A percentile compares a stretch with the other conserved stretches of the same genome.
Conservation (phyloP, 2,113 vertebrate species). For the Plecotus auritus region DNA sequence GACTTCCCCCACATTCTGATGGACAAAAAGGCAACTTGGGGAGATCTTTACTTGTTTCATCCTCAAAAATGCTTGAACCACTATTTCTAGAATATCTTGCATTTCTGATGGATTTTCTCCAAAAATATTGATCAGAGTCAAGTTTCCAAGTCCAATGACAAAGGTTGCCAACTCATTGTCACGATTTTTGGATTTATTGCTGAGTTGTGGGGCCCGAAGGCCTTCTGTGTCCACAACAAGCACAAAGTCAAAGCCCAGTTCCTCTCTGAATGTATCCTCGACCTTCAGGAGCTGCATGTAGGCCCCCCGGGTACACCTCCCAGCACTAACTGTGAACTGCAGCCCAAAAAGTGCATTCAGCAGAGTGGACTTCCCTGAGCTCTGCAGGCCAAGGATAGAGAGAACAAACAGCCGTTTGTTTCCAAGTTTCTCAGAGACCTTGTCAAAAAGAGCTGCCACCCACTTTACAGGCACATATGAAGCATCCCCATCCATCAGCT, state of each 20-base stretch:
- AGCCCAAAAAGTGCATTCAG: constrained; percentile 81
- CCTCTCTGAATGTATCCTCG: constrained; percentile 33
- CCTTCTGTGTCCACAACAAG: constrained; percentile 80
- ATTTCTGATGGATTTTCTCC: constrained; percentile 81
- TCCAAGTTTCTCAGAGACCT: constrained; percentile 77
- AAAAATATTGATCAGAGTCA: constrained; percentile 79
- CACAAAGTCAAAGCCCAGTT: constrained; percentile 73
- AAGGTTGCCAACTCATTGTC: constrained; percentile 81
- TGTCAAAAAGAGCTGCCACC: constrained; percentile 82
- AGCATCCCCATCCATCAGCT: constrained; percentile 59
- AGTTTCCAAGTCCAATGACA: constrained; percentile 76
- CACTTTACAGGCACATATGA: constrained; percentile 83
- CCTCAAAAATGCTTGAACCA: constrained; percentile 77
- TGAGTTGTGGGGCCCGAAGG: constrained; percentile 68
- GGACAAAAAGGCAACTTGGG: constrained; percentile 78
- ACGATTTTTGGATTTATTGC: constrained; percentile 58
- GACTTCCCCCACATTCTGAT: constrained; percentile 78
- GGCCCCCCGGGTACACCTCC: constrained; percentile 81
- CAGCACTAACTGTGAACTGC: constrained; percentile 82
- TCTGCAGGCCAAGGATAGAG: constrained; percentile 82
- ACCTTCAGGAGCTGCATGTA: constrained; percentile 81
- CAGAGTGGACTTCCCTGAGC: constrained; percentile 85
- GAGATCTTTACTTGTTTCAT: constrained; percentile 77
- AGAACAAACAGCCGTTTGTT: constrained; percentile 83
- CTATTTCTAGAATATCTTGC: constrained; percentile 77